Evolutionary conservation across 2,888 invertebrate genomes (phyloP).

Genomic region (Drepana falcataria): DNA sequence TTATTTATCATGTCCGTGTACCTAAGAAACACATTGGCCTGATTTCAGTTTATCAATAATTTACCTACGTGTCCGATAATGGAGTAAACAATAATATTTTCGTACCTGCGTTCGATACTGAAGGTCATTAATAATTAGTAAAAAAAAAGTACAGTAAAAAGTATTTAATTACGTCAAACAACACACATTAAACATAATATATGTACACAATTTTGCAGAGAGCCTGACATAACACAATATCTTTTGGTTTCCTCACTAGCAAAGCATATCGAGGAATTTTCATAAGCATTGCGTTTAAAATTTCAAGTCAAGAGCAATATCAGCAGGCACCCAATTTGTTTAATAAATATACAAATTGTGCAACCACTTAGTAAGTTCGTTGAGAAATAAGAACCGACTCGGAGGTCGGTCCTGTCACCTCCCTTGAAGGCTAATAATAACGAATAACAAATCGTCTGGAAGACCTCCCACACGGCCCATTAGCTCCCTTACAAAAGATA

Average conservation of each 20-base stretch:
- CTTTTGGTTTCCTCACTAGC: neutral
- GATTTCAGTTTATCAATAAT: neutral
- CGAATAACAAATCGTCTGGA: slow-evolving; percentile 10
- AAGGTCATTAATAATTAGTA: no score
- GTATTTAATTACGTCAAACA: no score
- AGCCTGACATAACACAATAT: no score
- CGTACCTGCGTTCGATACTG: neutral
- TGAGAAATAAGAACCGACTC: neutral
- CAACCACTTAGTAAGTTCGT: no score
- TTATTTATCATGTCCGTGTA: neutral
- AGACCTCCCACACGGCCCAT: slow-evolving; percentile 11
- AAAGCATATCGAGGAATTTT: no score
- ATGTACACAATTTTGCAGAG: no score
- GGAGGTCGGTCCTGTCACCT: slow-evolving; percentile 9
- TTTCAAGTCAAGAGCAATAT: no score
- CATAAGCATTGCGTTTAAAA: no score
- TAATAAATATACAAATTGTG: no score
- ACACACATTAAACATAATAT: no score
- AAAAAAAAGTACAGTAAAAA: no score
- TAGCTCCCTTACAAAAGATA: neutral
- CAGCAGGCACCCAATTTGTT: no score
- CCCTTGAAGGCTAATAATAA: slow-evolving; percentile 15
- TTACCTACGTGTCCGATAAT: neutral
- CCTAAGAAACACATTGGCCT: neutral
- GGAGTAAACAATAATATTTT: neutral